Percentiles rank a stretch among this genome's conserved stretches.
phyloP scores from a whole-genome alignment of 2,113 vertebrate species.

The Otolemur garnettii region DNA sequence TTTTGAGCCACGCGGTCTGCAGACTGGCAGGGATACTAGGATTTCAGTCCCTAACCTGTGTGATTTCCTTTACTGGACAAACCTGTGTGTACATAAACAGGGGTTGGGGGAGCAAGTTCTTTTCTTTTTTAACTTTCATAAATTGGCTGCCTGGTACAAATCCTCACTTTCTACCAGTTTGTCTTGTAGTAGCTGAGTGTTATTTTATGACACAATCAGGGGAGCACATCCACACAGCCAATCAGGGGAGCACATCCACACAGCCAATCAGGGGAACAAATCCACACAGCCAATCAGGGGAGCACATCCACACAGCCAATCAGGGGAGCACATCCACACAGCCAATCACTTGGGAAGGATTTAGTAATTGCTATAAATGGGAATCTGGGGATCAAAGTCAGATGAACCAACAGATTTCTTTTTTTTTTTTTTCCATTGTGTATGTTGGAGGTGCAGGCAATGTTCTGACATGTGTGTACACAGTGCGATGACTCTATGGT shows the following conservation, averaged over 20 bases:
- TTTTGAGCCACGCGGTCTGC: slow-evolving; percentile 81
- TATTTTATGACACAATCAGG: slow-evolving; percentile 67
- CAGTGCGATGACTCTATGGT: not conserved
- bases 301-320: not conserved
- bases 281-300: not conserved
- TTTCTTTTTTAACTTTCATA: slow-evolving; percentile 82
- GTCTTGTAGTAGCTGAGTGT: slow-evolving; percentile 71
- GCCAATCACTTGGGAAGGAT: slow-evolving; percentile 75
- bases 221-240: slow-evolving; percentile 47
- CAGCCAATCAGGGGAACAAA: too few relatives aligned
- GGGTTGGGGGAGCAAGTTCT: not conserved
- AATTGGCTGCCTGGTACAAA: slow-evolving; percentile 81
- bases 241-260: not conserved
- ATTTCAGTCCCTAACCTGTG: slow-evolving; percentile 86
- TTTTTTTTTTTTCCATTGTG: not conserved
- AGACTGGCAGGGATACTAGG: slow-evolving; percentile 76
- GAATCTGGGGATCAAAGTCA: not conserved
- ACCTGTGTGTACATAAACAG: slow-evolving; percentile 75
- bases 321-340: slow-evolving; percentile 51
- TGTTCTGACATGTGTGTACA: too few relatives aligned
- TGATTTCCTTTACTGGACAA: slow-evolving; percentile 79
- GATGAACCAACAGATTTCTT: slow-evolving; percentile 24
- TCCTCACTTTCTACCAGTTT: slow-evolving; percentile 63
- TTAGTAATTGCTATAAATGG: slow-evolving; percentile 56
- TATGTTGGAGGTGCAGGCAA: not conserved